Conservation (phyloP, 2,113 vertebrate genomes). For the Apeltes quadracus region DNA sequence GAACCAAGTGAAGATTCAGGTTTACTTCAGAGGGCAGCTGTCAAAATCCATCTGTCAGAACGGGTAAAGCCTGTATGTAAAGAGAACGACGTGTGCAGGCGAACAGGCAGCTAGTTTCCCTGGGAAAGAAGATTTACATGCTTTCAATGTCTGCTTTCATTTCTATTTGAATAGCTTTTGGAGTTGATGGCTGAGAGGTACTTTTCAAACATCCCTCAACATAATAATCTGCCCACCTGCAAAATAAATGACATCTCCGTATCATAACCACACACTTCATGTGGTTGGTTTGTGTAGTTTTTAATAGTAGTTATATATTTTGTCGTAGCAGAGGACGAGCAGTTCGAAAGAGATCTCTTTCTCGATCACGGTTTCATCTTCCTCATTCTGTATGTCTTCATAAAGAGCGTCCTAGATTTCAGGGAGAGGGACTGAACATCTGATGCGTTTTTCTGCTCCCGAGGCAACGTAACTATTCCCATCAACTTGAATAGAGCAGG, state of each 20-base stretch:
- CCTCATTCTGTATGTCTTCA: conserved; percentile 24
- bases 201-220: not conserved
- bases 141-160: not conserved
- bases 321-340: not conserved
- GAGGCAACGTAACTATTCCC: conserved; percentile 18
- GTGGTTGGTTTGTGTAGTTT: not conserved
- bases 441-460: conserved; percentile 30
- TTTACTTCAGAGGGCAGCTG: not conserved
- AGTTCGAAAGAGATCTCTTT: conserved; percentile 28
- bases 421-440: conserved; percentile 26
- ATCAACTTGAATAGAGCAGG: conserved; percentile 52
- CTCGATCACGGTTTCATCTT: conserved; percentile 14
- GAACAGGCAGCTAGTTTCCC: not conserved
- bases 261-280: not conserved
- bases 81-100: not conserved
- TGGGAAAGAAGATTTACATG: not conserved
- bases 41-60: not conserved
- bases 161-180: not conserved
- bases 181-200: not conserved
- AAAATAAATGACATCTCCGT: not conserved
- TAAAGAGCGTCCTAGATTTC: conserved; percentile 49
- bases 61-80: not conserved
- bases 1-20: not conserved
- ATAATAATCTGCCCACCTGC: not conserved
- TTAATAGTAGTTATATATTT: not conserved